phyloP scores from a whole-genome alignment of 2,888 invertebrate genomes.

The Yponomeuta evonymella region DNA sequence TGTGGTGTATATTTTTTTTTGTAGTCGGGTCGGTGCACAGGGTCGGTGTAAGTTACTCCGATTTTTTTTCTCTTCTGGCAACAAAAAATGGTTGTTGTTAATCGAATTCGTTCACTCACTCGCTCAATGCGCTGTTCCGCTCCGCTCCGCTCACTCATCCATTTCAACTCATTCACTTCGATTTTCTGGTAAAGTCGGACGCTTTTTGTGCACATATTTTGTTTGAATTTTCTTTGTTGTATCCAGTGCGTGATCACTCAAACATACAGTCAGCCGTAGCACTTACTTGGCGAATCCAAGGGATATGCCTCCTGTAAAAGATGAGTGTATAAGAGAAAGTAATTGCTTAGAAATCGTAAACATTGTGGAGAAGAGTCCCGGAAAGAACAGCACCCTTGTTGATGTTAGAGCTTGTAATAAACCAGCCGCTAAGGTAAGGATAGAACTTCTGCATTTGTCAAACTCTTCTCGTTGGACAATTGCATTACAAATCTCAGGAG shows the following conservation, averaged over 20 bases:
- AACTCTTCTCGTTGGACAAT: neutral
- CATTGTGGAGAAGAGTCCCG: slow-evolving; percentile 66
- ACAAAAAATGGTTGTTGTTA: too few relatives aligned
- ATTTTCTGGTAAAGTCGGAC: slow-evolving; percentile 18
- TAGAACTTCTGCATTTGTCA: neutral
- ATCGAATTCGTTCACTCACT: too few relatives aligned
- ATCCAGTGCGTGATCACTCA: neutral
- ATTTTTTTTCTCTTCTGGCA: too few relatives aligned
- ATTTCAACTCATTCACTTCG: slow-evolving; percentile 16
- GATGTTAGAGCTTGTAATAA: slow-evolving; percentile 83
- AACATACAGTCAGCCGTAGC: neutral
- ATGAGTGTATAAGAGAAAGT: slow-evolving; percentile 65
- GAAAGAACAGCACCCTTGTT: slow-evolving; percentile 67
- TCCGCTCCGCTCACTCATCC: neutral
- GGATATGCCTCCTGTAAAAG: slow-evolving; percentile 74
- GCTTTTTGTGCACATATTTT: slow-evolving; percentile 12
- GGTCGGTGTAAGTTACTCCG: too few relatives aligned
- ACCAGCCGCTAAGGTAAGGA: slow-evolving; percentile 78
- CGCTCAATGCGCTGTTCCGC: too few relatives aligned
- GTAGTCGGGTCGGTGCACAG: too few relatives aligned
- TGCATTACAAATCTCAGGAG: neutral
- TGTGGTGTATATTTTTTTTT: too few relatives aligned
- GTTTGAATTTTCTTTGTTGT: slow-evolving; percentile 5
- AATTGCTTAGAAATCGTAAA: slow-evolving; percentile 68
- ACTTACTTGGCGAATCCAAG: slow-evolving; percentile 21